These are phyloP conservation scores for Eilema griseolum DNA, from an alignment of 2,888 invertebrate genomes.

Conservation along the genomic window DNA sequence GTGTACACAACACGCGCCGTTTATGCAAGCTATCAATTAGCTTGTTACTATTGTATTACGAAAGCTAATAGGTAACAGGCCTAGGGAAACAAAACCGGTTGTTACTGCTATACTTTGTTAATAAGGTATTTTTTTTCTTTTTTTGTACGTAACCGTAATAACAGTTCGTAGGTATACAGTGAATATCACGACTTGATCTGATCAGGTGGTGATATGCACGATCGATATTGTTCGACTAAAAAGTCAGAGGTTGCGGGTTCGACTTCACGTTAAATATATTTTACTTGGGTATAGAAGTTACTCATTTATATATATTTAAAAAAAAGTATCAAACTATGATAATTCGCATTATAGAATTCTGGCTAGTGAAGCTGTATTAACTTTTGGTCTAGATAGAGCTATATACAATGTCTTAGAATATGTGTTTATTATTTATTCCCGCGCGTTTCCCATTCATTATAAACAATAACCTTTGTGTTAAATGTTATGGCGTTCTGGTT, in stretches of 20 bases:
- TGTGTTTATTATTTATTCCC: background rate
- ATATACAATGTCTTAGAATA: background rate
- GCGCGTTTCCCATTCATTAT: background rate
- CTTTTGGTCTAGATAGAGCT: background rate
- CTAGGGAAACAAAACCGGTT: slow-evolving; percentile 67
- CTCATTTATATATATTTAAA: background rate
- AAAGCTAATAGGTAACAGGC: slow-evolving; percentile 61
- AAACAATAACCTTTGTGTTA: background rate
- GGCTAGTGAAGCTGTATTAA: background rate
- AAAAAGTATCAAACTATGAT: background rate
- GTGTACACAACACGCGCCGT: slow-evolving; percentile 63
- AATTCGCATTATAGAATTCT: background rate
- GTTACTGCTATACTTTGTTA: slow-evolving; percentile 64
- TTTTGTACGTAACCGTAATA: slow-evolving; percentile 53
- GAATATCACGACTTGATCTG: background rate
- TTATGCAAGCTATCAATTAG: slow-evolving; percentile 85
- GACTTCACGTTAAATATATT: background rate
- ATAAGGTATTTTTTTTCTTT: slow-evolving; percentile 59
- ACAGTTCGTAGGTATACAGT: slow-evolving; percentile 43
- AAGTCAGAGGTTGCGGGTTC: background rate
- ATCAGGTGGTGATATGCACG: background rate
- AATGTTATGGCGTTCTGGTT: background rate
- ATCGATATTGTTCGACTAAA: background rate
- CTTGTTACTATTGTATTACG: slow-evolving; percentile 78
- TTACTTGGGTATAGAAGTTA: background rate